Evolutionary conservation across 2,888 invertebrate species (phyloP), one percentile per base, ranked within the genome.

Genomic region (Brachylomia viminalis): DNA sequence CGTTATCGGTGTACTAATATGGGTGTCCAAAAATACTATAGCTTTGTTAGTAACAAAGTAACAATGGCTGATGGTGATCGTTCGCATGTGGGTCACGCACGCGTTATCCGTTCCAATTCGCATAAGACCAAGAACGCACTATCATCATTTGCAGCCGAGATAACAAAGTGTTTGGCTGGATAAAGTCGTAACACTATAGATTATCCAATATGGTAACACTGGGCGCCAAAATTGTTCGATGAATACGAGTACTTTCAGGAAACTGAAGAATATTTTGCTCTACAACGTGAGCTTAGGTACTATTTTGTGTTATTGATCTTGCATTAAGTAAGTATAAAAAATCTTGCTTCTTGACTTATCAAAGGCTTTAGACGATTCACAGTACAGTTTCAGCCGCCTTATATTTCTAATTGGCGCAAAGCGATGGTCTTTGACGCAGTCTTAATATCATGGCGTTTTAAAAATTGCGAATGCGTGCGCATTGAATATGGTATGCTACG

Each of bases 51-150:
- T 76, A 54, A 59, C 75, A 77, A 30, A 38, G 80, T 79, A 71
- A 84, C 75, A 80, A 79, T 82, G 65, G 65, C 61, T 61, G 70
- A 68, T 64, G 69, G 77, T 61, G 56, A 65, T 68, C 73, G 67
- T 87, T 80, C 65, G 75, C 33, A 87, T 83, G 77, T 87, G 58
- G 79, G 84, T 86, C 88, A 87, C 87, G 87, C 74, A 82, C 70
- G 65, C 78, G 70, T 87, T 83, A 82, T 82, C 73, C 80, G 79
- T 85, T 81, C 78, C 72, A 81, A 83, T 81, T 86, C 83, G 69
- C 82, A 79, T 81, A 82, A 69, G 79, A 79, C 71, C 76, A 79
- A 79, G 81, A 81, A 77, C 83, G 72, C 70, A 81, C 78, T 74
- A 71, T 70, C 66, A 79, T 83, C 64, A 80, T 83, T 82, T 67